A percentile compares a stretch with the other conserved stretches of the same genome.
Conservation (phyloP, 2,888 invertebrate species). For the Campopleginae sp. region DNA sequence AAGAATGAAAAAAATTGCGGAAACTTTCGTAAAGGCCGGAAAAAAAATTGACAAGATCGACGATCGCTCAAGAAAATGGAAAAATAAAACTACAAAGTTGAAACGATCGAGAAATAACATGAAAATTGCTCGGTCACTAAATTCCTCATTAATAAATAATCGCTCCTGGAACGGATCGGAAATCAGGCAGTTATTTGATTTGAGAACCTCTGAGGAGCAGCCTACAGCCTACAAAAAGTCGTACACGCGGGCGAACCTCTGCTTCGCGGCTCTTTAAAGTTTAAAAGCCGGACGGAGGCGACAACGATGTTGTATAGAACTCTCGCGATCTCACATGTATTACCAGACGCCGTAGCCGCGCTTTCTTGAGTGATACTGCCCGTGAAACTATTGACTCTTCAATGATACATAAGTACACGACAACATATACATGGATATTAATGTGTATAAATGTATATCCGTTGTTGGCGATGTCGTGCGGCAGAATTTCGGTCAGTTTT, state of each 20-base stretch:
- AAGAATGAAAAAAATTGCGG: background rate
- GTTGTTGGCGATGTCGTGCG: constrained; percentile 1
- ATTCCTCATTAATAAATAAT: background rate
- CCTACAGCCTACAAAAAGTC: constrained; percentile 66
- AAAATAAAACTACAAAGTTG: background rate
- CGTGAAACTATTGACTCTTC: constrained; percentile 76
- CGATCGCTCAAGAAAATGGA: background rate
- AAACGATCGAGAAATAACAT: background rate
- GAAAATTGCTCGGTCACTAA: background rate
- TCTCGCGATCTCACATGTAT: constrained; percentile 35
- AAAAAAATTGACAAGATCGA: background rate
- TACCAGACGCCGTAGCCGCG: background rate
- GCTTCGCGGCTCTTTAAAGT: constrained; percentile 80
- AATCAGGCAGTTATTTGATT: constrained; percentile 18
- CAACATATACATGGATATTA: background rate
- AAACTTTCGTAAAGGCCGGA: background rate
- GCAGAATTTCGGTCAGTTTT: constrained; percentile 28
- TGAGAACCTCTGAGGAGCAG: constrained; percentile 77
- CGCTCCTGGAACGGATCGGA: background rate
- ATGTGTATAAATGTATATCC: background rate
- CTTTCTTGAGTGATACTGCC: constrained; percentile 44
- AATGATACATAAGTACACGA: background rate
- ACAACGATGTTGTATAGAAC: constrained; percentile 40
- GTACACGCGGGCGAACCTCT: constrained; percentile 53
- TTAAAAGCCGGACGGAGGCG: constrained; percentile 78